Evolutionary conservation across 2,888 invertebrate species (phyloP), one percentile per base, ranked within the genome.

Genomic region (Cheiracanthium punctorium): DNA sequence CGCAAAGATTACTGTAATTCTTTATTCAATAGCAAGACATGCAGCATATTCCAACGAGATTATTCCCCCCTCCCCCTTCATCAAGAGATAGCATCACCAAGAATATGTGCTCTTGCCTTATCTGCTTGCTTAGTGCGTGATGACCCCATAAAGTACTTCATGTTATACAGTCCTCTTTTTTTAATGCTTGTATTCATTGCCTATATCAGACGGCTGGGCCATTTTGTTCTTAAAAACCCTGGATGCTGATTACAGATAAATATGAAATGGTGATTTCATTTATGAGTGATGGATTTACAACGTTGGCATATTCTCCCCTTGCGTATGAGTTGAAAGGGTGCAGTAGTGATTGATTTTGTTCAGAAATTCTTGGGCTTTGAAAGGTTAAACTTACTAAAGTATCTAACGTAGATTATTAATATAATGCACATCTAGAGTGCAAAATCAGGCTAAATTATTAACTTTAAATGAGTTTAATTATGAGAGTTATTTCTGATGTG

Each of bases 21-120:
- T 81, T 81, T 81, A 81, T 81, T 81, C 81, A 74, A 81, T 81
- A 81, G 74, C 52, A 69, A 20, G 74, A 67, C 81, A 37, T 32
- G 52, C 74, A 80, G 48, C 80, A 81, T 81, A 74, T 81, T 69
- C 52, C 65, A n/a, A 24, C 30, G 30, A 24, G 29, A 74, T 37
- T 81, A 37, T 37, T 37, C 37, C 4, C 69, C 69, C 69, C 67
- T 48, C 17, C 24, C 24, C 24, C 58, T 20, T 70, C 64, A 43
- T 73, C 74, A 41, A 52, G 74, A 48, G 81, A 81, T 81, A 69
- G 20, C 67, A 81, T 81, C 81, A 29, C 30, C 30, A 52, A 74
- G 69, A 69, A 81, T 81, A 48, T 69, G 74, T 69, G 74, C 74
- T 81, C 74, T 69, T 30, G 29, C 28, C 33, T 69, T 74, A 67